Conservation (phyloP, 1,140 invertebrate genomes). For the Habropoda laboriosa region DNA sequence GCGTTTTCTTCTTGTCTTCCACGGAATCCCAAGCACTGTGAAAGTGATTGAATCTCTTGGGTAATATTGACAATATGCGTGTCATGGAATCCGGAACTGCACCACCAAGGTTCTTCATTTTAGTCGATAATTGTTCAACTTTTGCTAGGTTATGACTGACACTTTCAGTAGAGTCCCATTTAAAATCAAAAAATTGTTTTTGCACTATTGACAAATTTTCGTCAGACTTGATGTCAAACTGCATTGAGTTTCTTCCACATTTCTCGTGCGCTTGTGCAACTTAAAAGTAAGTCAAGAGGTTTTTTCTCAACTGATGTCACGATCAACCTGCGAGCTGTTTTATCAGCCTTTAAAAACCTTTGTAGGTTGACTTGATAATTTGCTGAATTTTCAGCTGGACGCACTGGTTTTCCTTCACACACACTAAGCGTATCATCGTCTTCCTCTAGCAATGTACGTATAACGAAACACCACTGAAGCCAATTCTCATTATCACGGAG, state of each 20-base stretch:
- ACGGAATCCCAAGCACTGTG: too few relatives aligned
- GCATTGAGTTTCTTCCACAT: neutral
- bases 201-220: neutral
- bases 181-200: neutral
- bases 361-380: neutral
- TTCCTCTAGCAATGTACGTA: neutral
- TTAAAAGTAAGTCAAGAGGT: neutral
- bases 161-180: neutral
- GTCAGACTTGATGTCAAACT: neutral
- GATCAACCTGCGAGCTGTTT: neutral
- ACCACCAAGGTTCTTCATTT: too few relatives aligned
- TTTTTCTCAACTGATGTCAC: too few relatives aligned
- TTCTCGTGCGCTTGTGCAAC: neutral
- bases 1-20: neutral
- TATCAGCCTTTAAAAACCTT: neutral
- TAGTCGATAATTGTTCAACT: too few relatives aligned
- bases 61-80: too few relatives aligned
- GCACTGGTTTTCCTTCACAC: neutral
- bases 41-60: too few relatives aligned
- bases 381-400: neutral
- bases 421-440: neutral
- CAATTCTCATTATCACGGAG: too few relatives aligned
- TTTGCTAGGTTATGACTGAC: too few relatives aligned
- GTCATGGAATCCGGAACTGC: too few relatives aligned
- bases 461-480: too few relatives aligned